A percentile compares a stretch with the other conserved stretches of the same genome.
Conservation (phyloP, 2,888 invertebrate genomes). For the Drosophila colorata region DNA sequence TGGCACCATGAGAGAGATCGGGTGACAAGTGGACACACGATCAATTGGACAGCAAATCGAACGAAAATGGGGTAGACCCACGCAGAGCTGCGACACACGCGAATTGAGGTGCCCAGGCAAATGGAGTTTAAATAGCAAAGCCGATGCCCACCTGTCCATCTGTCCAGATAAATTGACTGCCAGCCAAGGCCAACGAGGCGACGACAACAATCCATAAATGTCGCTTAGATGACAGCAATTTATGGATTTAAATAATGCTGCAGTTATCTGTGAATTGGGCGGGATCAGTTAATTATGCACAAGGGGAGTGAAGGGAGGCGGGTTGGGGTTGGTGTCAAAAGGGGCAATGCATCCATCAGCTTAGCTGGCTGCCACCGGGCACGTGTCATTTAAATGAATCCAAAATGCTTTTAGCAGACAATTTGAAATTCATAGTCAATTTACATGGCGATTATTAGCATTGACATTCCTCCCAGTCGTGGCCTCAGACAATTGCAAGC, state of each 20-base stretch:
- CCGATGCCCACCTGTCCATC: constrained; percentile 8
- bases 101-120: constrained; percentile 15
- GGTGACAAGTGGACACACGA: constrained; percentile 39
- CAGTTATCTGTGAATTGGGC: neutral
- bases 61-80: neutral
- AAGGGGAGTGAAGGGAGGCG: neutral
- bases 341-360: constrained; percentile 44
- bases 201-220: constrained; percentile 72
- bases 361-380: constrained; percentile 18
- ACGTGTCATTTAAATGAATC: constrained; percentile 42
- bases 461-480: constrained; percentile 73
- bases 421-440: constrained; percentile 75
- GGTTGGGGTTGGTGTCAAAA: too few species aligned
- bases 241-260: constrained; percentile 70
- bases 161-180: constrained; percentile 16
- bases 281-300: constrained; percentile 18
- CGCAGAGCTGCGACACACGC: too few species aligned
- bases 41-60: constrained; percentile 5
- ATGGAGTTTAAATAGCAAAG: constrained; percentile 10
- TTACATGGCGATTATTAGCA: constrained; percentile 79
- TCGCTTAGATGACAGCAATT: constrained; percentile 70
- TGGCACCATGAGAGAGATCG: constrained; percentile 49
- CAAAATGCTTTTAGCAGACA: constrained; percentile 41
- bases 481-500: constrained; percentile 71
- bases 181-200: constrained; percentile 24